Evolutionary conservation across 1,140 invertebrate species (phyloP).

Genomic region (Platyscapa corneri): DNA sequence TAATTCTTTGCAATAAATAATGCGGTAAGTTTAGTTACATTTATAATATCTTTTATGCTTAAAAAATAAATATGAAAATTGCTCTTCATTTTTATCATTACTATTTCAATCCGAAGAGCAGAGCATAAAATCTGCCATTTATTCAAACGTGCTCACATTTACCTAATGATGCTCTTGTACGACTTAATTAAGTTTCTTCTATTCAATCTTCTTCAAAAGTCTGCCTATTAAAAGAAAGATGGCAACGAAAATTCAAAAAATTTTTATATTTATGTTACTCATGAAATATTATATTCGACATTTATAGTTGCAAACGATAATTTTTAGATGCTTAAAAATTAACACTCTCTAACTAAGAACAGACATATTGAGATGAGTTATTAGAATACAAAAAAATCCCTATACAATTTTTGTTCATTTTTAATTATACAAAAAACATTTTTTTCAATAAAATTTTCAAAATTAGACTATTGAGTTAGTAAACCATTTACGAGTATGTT

Average conservation of each 20-base stretch:
- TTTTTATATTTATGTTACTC: conserved; percentile 25
- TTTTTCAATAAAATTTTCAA: conserved; percentile 27
- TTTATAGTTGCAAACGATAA: conserved; percentile 3
- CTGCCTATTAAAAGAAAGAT: conserved; percentile 16
- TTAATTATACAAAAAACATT: neutral
- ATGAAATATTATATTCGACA: neutral
- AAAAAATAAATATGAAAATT: no score
- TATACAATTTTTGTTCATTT: neutral
- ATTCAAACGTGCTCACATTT: neutral
- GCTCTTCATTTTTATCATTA: no score
- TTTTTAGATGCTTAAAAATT: neutral
- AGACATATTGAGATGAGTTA: neutral
- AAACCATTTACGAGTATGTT: neutral
- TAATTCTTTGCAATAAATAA: no score
- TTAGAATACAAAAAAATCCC: neutral
- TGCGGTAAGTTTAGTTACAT: no score
- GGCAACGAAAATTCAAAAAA: neutral
- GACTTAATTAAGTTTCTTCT: neutral
- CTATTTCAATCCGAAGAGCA: no score
- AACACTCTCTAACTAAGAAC: neutral
- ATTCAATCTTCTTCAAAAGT: neutral
- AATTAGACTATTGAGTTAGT: conserved; percentile 6
- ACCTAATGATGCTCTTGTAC: neutral
- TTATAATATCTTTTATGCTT: no score
- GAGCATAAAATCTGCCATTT: neutral